Conservation (phyloP, 2,797 vertebrate genomes). For the Lemur catta region DNA sequence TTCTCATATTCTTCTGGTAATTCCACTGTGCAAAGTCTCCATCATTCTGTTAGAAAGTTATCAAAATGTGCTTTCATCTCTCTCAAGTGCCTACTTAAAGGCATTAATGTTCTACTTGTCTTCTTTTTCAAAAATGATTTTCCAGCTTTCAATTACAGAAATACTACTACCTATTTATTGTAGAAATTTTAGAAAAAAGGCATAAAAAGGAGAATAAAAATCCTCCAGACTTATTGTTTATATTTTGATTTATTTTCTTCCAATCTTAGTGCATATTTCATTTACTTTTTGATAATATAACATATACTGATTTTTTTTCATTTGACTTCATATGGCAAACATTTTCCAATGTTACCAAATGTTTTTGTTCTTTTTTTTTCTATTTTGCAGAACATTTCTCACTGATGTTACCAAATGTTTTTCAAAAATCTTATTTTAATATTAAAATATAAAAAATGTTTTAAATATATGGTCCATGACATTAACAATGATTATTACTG, state of each 20-base stretch:
- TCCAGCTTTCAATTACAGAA: not conserved
- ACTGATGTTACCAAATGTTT: not conserved
- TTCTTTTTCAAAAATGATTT: not conserved
- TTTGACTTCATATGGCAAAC: slow-evolving; percentile 7
- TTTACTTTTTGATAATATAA: not conserved
- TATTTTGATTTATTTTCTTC: not conserved
- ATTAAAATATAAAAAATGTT: not conserved
- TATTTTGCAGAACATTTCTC: too few species aligned
- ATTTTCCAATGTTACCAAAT: not conserved
- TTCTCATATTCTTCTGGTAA: not conserved
- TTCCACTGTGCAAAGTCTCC: not conserved
- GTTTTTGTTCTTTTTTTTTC: not conserved
- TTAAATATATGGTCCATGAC: not conserved
- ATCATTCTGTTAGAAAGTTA: not conserved
- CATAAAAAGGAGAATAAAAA: not conserved
- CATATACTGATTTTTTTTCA: not conserved
- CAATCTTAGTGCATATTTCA: not conserved
- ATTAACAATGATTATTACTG: not conserved
- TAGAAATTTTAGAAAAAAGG: slow-evolving; percentile 13
- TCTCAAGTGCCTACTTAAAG: not conserved
- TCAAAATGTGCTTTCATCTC: not conserved
- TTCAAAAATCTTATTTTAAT: slow-evolving; percentile 13
- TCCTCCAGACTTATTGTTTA: not conserved
- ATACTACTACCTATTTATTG: not conserved
- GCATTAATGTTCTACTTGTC: not conserved